Evolutionary conservation across 2,888 invertebrate species (phyloP), one percentile per base, ranked within the genome.

Genomic region (Drosophila pseudotalamancana): DNA sequence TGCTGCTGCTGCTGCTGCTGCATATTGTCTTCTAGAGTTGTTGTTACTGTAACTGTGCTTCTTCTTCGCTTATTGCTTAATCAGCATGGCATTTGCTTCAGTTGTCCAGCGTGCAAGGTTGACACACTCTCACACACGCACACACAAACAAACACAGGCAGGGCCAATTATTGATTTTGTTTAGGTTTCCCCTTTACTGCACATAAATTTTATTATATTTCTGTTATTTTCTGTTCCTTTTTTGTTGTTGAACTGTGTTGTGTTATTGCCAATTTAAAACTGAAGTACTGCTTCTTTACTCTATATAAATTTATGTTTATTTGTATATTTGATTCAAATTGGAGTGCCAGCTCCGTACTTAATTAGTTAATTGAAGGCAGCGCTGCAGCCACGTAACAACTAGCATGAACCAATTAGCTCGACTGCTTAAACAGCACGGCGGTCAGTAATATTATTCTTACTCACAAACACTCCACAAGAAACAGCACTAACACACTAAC

Each of bases 161-260:
- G 37, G 55, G 82, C 69, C 82, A 82, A 82, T 87, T 83, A 83
- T 83, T 85, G 82, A 83, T 83, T 83, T 83, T 87, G 69, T 59
- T 72, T 61, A 45, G 56, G 53, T 69, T 42, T 60, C 49, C 23
- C 25, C 43, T 70, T 66, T 59, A 63, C 61, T 11, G 61, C 85
- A 63, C 72, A 57, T 54, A 53, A 53, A 74, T 74, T 70, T 79
- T 55, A 23, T 34, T 57, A 2, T 23, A 27, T 16, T 43, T 43
- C n/a, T 71, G 40, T 59, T 57, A 45, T 55, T 46, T 42, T 18
- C 23, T 40, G 16, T 14, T 49, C 50, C 32, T 29, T 27, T 31
- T 21, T 53, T 42, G 32, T 32, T 42, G 16, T 51, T 14, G 42
- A 45, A 43, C 48, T 34, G 29, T 40, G 16, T 43, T 57, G 6